A percentile compares a stretch with the other conserved stretches of the same genome.
These are phyloP conservation scores for Anastrepha obliqua DNA, from an alignment of 1,140 invertebrate species.

Conservation along the genomic window DNA sequence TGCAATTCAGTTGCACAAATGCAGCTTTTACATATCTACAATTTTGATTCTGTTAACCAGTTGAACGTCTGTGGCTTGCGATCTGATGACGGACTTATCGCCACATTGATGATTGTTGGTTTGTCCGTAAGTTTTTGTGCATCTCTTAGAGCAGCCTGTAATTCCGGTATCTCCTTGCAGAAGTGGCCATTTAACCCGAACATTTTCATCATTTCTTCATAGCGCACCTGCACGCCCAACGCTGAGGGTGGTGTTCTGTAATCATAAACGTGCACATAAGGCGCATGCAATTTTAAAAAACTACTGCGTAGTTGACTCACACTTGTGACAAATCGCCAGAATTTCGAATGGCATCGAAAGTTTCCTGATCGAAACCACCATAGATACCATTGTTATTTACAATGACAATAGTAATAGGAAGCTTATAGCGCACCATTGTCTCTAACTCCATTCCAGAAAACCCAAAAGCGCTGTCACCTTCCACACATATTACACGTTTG, in stretches of 20 bases:
- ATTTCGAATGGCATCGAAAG: constrained; percentile 82
- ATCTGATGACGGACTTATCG: constrained; percentile 90
- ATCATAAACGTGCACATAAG: constrained; percentile 44
- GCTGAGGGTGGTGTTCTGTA: constrained; percentile 88
- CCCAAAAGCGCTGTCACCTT: constrained; percentile 97
- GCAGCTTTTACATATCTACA: constrained; percentile 76
- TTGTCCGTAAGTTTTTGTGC: constrained; percentile 82
- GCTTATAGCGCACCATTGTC: constrained; percentile 94
- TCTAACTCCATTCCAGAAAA: constrained; percentile 99
- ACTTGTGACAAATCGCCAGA: constrained; percentile 80
- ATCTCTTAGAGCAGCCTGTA: constrained; percentile 81
- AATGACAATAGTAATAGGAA: constrained; percentile 93
- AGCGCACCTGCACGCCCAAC: constrained; percentile 85
- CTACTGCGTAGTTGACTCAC: constrained; percentile 74
- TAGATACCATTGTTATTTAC: constrained; percentile 98
- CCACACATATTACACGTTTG: constrained; percentile 90
- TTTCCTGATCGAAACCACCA: constrained; percentile 86
- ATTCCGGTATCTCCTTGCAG: constrained; percentile 84
- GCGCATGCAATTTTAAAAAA: constrained; percentile 48
- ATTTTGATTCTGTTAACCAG: constrained; percentile 94
- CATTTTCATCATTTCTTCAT: constrained; percentile 93
- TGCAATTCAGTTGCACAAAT: neutral
- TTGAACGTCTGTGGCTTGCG: constrained; percentile 92
- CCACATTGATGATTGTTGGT: constrained; percentile 92
- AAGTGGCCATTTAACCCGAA: constrained; percentile 89